Base-by-base conservation (phyloP, 2,888 invertebrate species). In the Galeruca laticollis region DNA sequence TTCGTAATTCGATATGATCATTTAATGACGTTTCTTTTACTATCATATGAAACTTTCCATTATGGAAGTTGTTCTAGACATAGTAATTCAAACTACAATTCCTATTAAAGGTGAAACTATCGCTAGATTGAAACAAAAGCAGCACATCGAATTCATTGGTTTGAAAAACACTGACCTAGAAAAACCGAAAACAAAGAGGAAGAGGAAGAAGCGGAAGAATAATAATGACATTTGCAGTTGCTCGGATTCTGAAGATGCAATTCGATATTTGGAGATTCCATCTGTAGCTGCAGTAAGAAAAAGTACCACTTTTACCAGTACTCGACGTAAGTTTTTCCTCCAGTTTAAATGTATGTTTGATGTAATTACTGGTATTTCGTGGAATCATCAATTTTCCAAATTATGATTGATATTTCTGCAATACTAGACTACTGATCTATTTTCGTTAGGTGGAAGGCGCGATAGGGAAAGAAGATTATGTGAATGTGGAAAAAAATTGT, bases 141-240 rank as follows among this genome's bases (percentile, higher is more conserved):
- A 60, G 20, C 74, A 71, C 20, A 74, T 66, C 4, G 51, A 66
- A n/a, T 66, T 66, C n/a, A 18, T 66, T 26, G 66, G 65, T 21
- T 60, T 49, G 11, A 70, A 57, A 52, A 54, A 71, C 9, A 49
- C 68, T 9, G 63, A 69, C 0, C 61, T 52, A 11, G 37, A 56
- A 31, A 57, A 59, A 15, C 13, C 33, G 9, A 54, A 56, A 33
- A 15, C 18, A 18, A 59, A 47, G 40, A 65, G 66, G 49, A 71
- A 69, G 26, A 68, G 43, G 9, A 64, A 68, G 15, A 72, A 73
- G 35, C 59, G 69, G 6, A 64, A 47, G 18, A 40, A 73, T 43
- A 40, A 59, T 1, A 51, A 59, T n/a, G 40, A 52, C 13, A 20
- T 62, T 11, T 61, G 62, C 21, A 51, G 43, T 49, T 57, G 56